Evolutionary conservation across 2,797 vertebrate species (phyloP), one percentile per base, ranked within the genome.

Genomic region (Phaenicophaeus curvirostris): DNA sequence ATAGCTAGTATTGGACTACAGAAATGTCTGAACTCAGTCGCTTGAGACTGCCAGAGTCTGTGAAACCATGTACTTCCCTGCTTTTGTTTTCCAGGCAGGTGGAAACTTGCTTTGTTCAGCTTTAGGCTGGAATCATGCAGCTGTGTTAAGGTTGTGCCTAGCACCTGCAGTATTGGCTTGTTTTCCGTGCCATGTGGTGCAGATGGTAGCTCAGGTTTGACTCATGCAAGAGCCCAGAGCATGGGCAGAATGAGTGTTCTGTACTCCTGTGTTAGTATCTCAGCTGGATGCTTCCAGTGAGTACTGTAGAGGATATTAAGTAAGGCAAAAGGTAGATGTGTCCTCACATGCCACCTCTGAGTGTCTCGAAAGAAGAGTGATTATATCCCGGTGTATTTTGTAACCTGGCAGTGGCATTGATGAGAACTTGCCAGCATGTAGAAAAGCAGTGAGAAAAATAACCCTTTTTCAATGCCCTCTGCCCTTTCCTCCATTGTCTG

Each of bases 231-330:
- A 62, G 25, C 35, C 58, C 6, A 2, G 67, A 69, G n/a, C 7
- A 5, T 2, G 33, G 73, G 33, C 44, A n/a, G 35, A 55, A 15
- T 0, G 2, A n/a, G 16, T 6, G 17, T 16, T 79, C 20, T 3
- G 1, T 44, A 58, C 6, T 48, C 28, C 12, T 3, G 2, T 7
- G 20, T 11, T 53, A 1, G 31, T 33, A 41, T 35, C 42, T 46
- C 51, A 25, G 8, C n/a, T 46, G 63, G 28, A 15, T 53, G 27
- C 24, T 72, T 71, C 39, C 31, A 21, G 27, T 28, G 42, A 7
- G 42, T 57, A 5, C 7, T 37, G 2, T 8, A 15, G 61, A 27
- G 18, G 12, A 15, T 62, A 33, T 16, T n/a, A 30, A 30, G 35
- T 25, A 15, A 24, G n/a, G 17, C 33, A 33, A 18, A 2, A 33